A percentile compares a stretch with the other conserved stretches of the same genome.
These are phyloP conservation scores for Acrocephalus kingi DNA, from an alignment of 2,113 vertebrate genomes.

Conservation along the genomic window DNA sequence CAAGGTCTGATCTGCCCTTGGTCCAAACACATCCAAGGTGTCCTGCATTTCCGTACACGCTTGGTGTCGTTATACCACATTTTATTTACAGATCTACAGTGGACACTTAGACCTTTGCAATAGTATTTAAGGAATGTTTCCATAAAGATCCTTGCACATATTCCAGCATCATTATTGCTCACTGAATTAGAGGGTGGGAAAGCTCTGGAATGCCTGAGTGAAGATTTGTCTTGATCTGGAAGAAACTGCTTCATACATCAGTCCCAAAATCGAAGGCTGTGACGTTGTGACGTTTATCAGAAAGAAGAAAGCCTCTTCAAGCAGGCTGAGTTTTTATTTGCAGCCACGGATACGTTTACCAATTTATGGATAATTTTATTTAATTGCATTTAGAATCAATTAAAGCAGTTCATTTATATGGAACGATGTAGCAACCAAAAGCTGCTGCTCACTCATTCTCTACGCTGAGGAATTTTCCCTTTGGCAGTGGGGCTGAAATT, in stretches of 20 bases:
- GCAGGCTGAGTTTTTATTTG: neutral
- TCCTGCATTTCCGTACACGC: fast-evolving
- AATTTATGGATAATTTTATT: neutral
- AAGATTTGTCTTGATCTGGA: neutral
- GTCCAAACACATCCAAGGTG: neutral
- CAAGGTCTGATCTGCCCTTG: neutral
- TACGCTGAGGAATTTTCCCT: neutral
- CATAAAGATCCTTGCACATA: neutral
- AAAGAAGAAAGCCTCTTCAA: neutral
- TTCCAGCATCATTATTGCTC: neutral
- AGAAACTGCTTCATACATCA: neutral
- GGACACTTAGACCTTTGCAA: neutral
- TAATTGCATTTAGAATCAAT: slow-evolving; percentile 25
- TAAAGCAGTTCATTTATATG: neutral
- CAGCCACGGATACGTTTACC: neutral
- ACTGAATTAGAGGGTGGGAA: neutral
- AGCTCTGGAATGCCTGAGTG: neutral
- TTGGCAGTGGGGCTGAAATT: neutral
- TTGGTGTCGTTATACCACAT: neutral
- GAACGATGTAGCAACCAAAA: neutral
- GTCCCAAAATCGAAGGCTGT: neutral
- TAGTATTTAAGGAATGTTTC: neutral
- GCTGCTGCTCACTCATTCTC: neutral
- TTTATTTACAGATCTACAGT: neutral
- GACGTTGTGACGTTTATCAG: neutral